Evolutionary conservation across 2,113 vertebrate species (phyloP), one percentile per base, ranked within the genome.

Genomic region (Oryzias celebensis): DNA sequence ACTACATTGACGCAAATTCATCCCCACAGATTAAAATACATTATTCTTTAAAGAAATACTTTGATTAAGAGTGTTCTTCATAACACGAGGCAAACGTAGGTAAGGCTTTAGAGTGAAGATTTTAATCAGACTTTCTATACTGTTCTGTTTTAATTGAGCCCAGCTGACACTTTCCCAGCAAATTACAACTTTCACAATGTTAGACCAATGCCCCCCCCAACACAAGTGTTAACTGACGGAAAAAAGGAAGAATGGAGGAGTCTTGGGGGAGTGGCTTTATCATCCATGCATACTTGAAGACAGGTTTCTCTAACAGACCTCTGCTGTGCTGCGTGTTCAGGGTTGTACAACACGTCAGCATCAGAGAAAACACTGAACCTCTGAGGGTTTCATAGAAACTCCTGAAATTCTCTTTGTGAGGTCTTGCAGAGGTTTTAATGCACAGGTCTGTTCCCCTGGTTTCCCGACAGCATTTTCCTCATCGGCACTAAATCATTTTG

Each of bases 31-130:
- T 73, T 68, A 62, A 79, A 79, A 77, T 31, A 52, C 54, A 54
- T 8, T 44, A 4, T 14, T 17, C 7, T 20, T 14, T 24, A 49
- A 68, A 52, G 31, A 71, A 60, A 75, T 46, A 68, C 59, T 78
- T 70, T 26, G 57, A 57, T 51, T 58, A 52, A 52, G 58, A 75
- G 67, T 45, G 44, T 68, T 75, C 62, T 77, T 75, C 61, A 56
- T 56, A 42, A 68, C 62, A 73, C 55, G 72, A 85, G 82, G 80
- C 75, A 85, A 73, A 81, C 77, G 63, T 42, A 77, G 65, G 68
- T 89, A 87, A 84, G 81, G 84, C 78, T 83, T 80, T 43, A 68
- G 75, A 81, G 84, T 78, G 71, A 77, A 61, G 60, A n/a, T 20
- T 48, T 48, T 2, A 10, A 48, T 48, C n/a, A 4, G 47, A 48